Evolutionary conservation across 2,113 vertebrate genomes (phyloP), one percentile per base, ranked within the genome.

Genomic region (Callipepla squamata): DNA sequence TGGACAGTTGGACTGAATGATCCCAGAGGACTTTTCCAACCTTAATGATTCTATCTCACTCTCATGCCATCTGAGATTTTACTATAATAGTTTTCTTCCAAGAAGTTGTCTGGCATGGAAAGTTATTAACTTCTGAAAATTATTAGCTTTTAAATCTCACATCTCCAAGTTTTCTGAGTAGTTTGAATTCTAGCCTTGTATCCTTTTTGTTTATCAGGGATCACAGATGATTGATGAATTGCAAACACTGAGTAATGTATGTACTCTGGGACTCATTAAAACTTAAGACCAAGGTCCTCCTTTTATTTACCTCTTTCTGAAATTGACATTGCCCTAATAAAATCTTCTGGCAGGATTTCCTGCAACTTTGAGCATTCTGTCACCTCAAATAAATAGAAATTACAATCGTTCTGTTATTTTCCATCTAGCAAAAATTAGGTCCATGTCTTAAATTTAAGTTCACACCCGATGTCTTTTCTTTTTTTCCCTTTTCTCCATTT

Each of bases 241-340:
- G 53, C 62, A 45, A 68, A 32, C 51, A 20, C 11, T 2, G 26
- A 47, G 8, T 3, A 40, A 63, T 14, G 19, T 57, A 9, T 51
- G 51, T 80, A 82, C 87, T 58, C 62, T 58, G 94, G 62, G 77
- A 80, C 68, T 94, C 80, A 23, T 83, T 83, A 80, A 79, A 91
- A 68, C 80, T 21, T 63, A 50, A 73, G 77, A 63, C 84, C 38
- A 3, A 58, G 34, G n/a, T 73, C 80, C 23, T 80, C 67, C 7
- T 68, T 81, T 63, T 78, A 78, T 85, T 91, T 81, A 59, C 38
- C 23, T 68, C 17, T 45, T 73, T 81, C 70, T 66, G 28, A 63
- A 68, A 50, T 28, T 3, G 4, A 20, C 53, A 36, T 23, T 13
- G 65, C 58, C 70, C 73, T 50, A 38, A 28, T 42, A 57, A 89